Base-by-base conservation (phyloP, 2,888 invertebrate species). In the Lampropteryx suffumata region DNA sequence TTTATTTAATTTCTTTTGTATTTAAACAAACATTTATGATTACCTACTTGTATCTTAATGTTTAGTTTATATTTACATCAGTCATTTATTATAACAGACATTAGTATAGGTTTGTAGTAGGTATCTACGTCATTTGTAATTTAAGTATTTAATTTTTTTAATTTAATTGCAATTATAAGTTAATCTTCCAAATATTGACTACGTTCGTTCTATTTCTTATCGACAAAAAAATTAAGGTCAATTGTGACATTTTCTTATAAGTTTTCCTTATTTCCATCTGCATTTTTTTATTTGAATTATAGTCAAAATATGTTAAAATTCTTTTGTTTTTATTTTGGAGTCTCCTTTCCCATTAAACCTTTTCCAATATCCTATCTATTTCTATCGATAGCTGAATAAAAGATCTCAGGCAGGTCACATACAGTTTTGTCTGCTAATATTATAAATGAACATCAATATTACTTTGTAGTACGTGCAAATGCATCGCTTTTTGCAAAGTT, bases 221-320 rank as follows among this genome's bases (percentile, higher is more conserved):
- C 81, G 84, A 86, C 80, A 79, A 86, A 85, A 59, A 80, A 83
- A 79, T 82, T 85, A 84, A 84, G 80, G 76, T 76, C 81, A 79
- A 83, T 84, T 87, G 82, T 87, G 88, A 89, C 87, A 87, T 89
- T 86, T 81, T 84, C 82, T 84, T 88, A 78, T 88, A 87, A 87
- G 87, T 85, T 88, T 79, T 84, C 78, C 82, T 88, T 86, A 86
- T 87, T 88, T 89, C 85, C 87, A 88, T 88, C 87, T 85, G 89
- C 90, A 90, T 90, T 90, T 62, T 89, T 89, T 88, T 90, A 86
- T 86, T 62, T 89, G 87, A 89, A 90, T 86, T 90, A 90, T 89
- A 90, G 88, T 87, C 89, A 90, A 87, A 87, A 84, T 90, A 89
- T 87, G 89, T 89, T 89, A 80, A 68, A 68, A 34, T 45, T 36